phyloP scores from a whole-genome alignment of 2,888 invertebrate genomes.

The Philereme vetulata region DNA sequence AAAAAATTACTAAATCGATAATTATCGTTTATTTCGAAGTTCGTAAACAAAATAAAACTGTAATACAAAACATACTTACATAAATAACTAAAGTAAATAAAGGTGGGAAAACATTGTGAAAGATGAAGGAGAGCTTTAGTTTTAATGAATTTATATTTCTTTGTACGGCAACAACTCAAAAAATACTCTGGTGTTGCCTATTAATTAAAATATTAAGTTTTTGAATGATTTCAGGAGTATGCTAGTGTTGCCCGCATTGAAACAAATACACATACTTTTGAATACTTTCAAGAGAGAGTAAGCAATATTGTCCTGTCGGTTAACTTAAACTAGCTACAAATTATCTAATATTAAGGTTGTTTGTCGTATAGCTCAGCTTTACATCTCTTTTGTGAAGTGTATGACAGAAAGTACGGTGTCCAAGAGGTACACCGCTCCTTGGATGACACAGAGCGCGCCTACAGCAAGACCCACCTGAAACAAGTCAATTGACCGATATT shows the following conservation, averaged over 20 bases:
- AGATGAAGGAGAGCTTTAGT: conserved; percentile 29
- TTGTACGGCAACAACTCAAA: background rate
- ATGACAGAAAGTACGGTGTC: conserved; percentile 91
- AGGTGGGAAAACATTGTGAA: conserved; percentile 49
- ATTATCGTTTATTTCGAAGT: conserved; percentile 48
- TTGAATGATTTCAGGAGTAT: too few relatives aligned
- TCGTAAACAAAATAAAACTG: conserved; percentile 43
- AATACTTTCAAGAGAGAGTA: too few relatives aligned
- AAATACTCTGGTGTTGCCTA: background rate
- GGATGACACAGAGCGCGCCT: conserved; percentile 91
- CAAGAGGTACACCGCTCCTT: conserved; percentile 91
- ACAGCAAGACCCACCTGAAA: conserved; percentile 90
- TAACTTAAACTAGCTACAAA: conserved; percentile 32
- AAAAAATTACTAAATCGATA: conserved; percentile 10
- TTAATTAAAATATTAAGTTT: too few relatives aligned
- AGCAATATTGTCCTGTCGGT: conserved; percentile 6
- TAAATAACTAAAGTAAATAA: conserved; percentile 38
- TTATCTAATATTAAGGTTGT: conserved; percentile 22
- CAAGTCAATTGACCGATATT: too few relatives aligned
- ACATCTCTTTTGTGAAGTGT: conserved; percentile 88
- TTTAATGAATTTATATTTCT: background rate
- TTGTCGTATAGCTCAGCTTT: conserved; percentile 44
- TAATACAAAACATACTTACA: conserved; percentile 44
- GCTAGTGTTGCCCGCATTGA: too few relatives aligned
- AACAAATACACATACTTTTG: too few relatives aligned